Base-by-base conservation (phyloP, 2,888 invertebrate species). In the Syritta pipiens region DNA sequence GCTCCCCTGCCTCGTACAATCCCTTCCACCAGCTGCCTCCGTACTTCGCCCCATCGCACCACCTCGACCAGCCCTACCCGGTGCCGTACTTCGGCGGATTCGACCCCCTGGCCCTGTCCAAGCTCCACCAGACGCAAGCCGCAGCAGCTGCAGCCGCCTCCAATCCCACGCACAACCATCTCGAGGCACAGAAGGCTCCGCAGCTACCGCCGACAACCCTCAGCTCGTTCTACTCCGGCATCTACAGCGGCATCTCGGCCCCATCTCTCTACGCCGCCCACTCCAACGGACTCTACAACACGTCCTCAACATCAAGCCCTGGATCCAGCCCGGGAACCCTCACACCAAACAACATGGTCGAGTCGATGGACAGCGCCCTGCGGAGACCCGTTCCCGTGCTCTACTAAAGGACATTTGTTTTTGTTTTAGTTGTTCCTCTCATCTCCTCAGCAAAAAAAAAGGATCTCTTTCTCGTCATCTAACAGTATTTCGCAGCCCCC, bases 41-140 rank as follows among this genome's bases (percentile, higher is more conserved):
- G 2, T 95, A 95, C 88, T 95, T 95, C 88, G 94, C 94, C 49
- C 93, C 94, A 20, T 93, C 95, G 48, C 92, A 93, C 91, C 87
- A 92, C 91, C 86, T 91, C 91, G 88, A 92, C 90, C 83, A 93
- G 91, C 86, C 88, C n/a, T 89, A 89, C 69, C 86, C 89, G 24
- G 87, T 89, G 74, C 89, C 89, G 30, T 89, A 89, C 72, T 89
- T 89, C 76, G 87, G 89, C 1, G 88, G 89, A 26, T 89, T 89
- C 51, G 89, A 89, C 82, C 89, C 88, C 0, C 68, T 89, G 42
- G 87, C 89, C 0, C 81, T 89, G 17, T 88, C 88, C 4, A 89
- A 89, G 82, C 82, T 89, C 40, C 88, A 89, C 74, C 89, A 89
- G 79, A 84, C 86, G 59, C 86, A 87, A 79, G 86, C 87, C 0